A percentile compares a stretch with the other conserved stretches of the same genome.
Evolutionary conservation across 1,140 invertebrate species (phyloP).

Genomic region (Fopius arisanus): DNA sequence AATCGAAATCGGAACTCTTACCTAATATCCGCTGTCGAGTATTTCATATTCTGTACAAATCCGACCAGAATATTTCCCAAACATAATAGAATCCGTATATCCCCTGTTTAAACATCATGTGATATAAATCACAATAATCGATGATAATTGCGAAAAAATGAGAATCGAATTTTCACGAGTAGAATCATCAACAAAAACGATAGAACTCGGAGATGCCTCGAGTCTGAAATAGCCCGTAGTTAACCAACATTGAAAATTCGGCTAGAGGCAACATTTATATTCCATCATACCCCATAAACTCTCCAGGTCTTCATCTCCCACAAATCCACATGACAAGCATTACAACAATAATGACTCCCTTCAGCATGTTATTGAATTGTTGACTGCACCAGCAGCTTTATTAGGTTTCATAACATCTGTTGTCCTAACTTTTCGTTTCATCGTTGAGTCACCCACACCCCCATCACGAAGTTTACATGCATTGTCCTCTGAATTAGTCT

Average conservation of each 20-base stretch:
- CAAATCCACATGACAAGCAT: slow-evolving; percentile 7
- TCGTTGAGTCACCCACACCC: neutral
- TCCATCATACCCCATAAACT: neutral
- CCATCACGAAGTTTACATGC: neutral
- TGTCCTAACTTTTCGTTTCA: neutral
- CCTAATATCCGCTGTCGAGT: neutral
- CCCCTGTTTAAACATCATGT: no score
- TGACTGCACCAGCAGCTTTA: neutral
- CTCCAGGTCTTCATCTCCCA: neutral
- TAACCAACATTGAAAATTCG: no score
- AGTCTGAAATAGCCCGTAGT: no score
- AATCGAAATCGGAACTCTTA: neutral
- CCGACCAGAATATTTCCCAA: no score
- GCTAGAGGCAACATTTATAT: neutral
- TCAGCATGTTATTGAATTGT: neutral
- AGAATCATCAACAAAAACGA: no score
- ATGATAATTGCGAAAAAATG: no score
- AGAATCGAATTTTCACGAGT: no score
- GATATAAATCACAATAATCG: no score
- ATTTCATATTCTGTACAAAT: no score
- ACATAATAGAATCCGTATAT: no score
- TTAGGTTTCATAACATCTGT: neutral
- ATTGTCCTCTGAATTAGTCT: neutral
- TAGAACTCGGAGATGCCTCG: no score
- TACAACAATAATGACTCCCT: slow-evolving; percentile 21